phyloP scores from a whole-genome alignment of 2,797 vertebrate genomes.

The Percopsis omiscomaycus region DNA sequence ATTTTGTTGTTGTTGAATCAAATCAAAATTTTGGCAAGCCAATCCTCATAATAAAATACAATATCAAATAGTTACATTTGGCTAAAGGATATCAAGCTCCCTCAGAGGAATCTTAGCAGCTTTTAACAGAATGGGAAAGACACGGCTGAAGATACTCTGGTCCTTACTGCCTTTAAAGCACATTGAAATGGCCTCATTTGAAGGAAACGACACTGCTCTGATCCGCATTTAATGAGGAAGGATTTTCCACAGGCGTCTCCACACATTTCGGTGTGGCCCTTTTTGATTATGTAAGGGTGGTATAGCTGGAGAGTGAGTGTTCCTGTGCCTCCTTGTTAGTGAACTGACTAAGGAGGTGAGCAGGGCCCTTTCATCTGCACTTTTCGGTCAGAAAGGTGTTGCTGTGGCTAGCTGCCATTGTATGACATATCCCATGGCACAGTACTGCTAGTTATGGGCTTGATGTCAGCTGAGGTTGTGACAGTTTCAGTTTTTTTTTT shows the following conservation, averaged over 20 bases:
- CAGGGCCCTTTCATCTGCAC: constrained; percentile 36
- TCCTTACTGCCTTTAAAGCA: constrained; percentile 27
- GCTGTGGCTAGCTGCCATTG: constrained; percentile 5
- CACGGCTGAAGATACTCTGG: constrained; percentile 37
- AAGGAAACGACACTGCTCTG: constrained; percentile 30
- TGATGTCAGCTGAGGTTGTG: too few species aligned
- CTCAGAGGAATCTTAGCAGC: constrained; percentile 23
- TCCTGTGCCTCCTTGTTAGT: constrained; percentile 50
- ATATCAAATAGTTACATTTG: background rate
- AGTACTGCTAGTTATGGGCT: too few species aligned
- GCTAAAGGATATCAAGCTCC: background rate
- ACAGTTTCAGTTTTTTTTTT: too few species aligned
- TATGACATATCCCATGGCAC: too few species aligned
- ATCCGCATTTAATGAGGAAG: constrained; percentile 51
- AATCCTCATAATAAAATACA: background rate
- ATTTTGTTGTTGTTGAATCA: too few species aligned
- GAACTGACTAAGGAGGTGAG: constrained; percentile 40
- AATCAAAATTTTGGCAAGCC: too few species aligned
- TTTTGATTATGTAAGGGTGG: constrained; percentile 67
- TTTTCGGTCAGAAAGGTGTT: constrained; percentile 18
- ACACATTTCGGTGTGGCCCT: constrained; percentile 44
- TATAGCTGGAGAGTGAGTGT: constrained; percentile 33
- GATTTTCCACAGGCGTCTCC: constrained; percentile 52
- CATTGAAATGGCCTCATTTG: constrained; percentile 54
- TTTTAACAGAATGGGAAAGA: constrained; percentile 23